Percentiles rank a stretch among this genome's conserved stretches.
Evolutionary conservation across 1,140 invertebrate species (phyloP).

Genomic region (Scaptomyza montana): DNA sequence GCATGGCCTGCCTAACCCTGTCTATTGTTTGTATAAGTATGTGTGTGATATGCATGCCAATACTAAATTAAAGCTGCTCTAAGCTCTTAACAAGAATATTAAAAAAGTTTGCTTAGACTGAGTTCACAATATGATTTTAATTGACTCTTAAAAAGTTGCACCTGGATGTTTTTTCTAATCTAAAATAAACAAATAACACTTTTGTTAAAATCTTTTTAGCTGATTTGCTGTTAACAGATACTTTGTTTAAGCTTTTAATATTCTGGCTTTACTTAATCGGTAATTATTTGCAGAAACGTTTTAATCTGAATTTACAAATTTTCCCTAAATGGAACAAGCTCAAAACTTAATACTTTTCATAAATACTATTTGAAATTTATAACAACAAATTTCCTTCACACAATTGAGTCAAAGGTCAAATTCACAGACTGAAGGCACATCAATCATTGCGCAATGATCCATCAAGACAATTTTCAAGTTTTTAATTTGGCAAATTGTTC

Average conservation of each 20-base stretch:
- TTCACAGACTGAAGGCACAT: slow-evolving; percentile 14
- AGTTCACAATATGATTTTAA: background rate
- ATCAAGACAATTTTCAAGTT: slow-evolving; percentile 60
- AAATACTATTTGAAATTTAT: background rate
- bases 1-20: slow-evolving; percentile 3
- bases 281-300: no score
- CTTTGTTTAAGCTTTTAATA: background rate
- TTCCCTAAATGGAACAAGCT: no score
- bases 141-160: background rate
- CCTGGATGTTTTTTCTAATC: background rate
- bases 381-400: background rate
- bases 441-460: slow-evolving; percentile 54
- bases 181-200: background rate
- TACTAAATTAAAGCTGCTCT: background rate
- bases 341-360: background rate
- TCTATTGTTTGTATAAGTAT: background rate
- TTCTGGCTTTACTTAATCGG: no score
- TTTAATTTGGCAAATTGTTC: slow-evolving; percentile 62
- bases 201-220: background rate
- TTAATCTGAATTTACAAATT: no score
- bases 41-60: background rate
- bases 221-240: background rate
- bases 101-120: background rate
- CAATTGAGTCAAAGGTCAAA: background rate
- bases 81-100: slow-evolving; percentile 12